phyloP scores from a whole-genome alignment of 30 jellyfish, hydroid and myxozoan species.

The Hydractinia echinata region DNA sequence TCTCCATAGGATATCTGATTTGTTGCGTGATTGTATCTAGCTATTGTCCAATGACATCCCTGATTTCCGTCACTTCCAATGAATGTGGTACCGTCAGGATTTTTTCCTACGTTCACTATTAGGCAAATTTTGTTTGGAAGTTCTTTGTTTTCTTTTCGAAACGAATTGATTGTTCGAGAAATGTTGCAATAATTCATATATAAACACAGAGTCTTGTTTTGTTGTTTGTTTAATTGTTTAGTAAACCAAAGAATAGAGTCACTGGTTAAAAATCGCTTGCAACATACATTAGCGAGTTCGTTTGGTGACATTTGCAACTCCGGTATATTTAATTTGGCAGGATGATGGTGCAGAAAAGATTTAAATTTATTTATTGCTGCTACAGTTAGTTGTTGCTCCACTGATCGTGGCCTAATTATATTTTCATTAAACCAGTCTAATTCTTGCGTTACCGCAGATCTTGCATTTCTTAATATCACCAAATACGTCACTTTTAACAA shows the following conservation, averaged over 20 bases:
- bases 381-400: neutral
- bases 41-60: too few species aligned
- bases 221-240: neutral
- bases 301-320: neutral
- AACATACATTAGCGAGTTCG: constrained; percentile 6
- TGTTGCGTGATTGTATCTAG: too few species aligned
- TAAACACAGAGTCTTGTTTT: too few species aligned
- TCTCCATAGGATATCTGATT: too few species aligned
- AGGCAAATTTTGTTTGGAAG: too few species aligned
- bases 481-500: neutral
- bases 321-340: neutral
- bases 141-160: too few species aligned
- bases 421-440: neutral
- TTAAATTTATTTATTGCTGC: neutral
- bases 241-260: constrained; percentile 3
- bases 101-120: too few species aligned
- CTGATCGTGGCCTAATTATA: constrained; percentile 1
- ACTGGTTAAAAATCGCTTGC: neutral
- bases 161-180: too few species aligned
- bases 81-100: too few species aligned
- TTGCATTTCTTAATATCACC: constrained; percentile 1
- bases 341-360: neutral
- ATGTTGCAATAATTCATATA: too few species aligned
- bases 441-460: constrained; percentile 6
- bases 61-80: too few species aligned